These are phyloP conservation scores for Lasioglossum marginatum DNA, from an alignment of 2,888 invertebrate genomes.

Conservation along the genomic window DNA sequence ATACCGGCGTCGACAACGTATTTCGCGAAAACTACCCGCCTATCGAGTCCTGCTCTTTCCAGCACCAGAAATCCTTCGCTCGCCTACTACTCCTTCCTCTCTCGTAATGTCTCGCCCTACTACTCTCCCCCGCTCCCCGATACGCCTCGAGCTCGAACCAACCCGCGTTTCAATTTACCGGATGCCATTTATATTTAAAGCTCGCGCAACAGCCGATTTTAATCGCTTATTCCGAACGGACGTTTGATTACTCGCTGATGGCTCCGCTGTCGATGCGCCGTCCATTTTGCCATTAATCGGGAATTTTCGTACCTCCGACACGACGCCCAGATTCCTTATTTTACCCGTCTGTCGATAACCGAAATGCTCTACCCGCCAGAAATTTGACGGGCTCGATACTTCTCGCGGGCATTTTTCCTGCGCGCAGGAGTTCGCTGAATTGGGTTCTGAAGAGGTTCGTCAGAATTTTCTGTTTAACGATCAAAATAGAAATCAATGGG, in stretches of 20 bases:
- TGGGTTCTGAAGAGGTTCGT: neutral
- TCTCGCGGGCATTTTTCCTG: neutral
- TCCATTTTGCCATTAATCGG: neutral
- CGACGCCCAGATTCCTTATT: neutral
- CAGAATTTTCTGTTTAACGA: neutral
- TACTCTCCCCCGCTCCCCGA: neutral
- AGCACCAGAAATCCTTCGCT: constrained; percentile 6
- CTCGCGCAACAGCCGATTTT: constrained; percentile 1
- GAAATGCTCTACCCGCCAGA: neutral
- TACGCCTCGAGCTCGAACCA: neutral
- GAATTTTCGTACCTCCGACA: neutral
- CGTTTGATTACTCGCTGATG: constrained; percentile 9
- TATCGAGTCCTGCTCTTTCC: constrained; percentile 22
- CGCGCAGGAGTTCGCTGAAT: neutral
- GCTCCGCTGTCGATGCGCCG: neutral
- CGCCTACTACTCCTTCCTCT: neutral
- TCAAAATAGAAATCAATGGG: too few species aligned
- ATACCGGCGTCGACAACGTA: neutral
- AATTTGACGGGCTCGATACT: neutral
- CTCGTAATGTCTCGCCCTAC: neutral
- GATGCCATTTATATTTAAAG: constrained; percentile 6
- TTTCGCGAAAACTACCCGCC: constrained; percentile 36
- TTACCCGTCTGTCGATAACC: neutral
- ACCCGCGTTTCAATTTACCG: constrained; percentile 15
- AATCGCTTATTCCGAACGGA: neutral